Percentiles rank a stretch among this genome's conserved stretches.
Conservation (phyloP, 2,797 vertebrate genomes). For the Leuciscus waleckii region DNA sequence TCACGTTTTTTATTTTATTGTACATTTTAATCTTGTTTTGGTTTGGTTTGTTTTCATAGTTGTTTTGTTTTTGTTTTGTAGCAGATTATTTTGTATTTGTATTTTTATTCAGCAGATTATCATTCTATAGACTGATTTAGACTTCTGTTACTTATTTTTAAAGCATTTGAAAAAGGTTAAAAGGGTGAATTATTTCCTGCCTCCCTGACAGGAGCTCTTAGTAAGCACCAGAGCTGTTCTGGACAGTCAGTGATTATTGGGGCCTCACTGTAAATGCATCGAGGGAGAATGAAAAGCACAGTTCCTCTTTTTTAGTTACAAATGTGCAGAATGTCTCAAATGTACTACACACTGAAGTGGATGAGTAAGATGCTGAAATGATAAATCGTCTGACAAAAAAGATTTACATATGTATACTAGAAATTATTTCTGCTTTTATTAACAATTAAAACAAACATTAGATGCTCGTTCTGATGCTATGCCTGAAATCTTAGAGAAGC, state of each 20-base stretch:
- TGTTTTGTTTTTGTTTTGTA: background rate
- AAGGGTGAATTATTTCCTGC: background rate
- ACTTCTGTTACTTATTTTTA: slow-evolving; percentile 19
- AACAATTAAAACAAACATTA: background rate
- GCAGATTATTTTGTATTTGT: no score
- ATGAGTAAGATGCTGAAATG: background rate
- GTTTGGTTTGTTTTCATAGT: no score
- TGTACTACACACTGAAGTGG: background rate
- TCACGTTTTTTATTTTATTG: background rate
- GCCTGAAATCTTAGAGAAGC: background rate
- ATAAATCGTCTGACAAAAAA: no score
- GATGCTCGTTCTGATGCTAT: background rate
- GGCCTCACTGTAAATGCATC: background rate
- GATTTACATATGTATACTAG: background rate
- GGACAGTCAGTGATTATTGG: slow-evolving; percentile 21
- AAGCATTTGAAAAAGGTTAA: slow-evolving; percentile 18
- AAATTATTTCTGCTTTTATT: background rate
- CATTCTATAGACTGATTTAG: background rate
- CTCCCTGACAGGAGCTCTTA: background rate
- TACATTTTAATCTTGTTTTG: background rate
- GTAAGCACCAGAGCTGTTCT: slow-evolving; percentile 1
- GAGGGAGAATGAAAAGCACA: slow-evolving; percentile 3
- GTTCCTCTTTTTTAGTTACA: background rate
- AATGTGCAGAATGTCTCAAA: background rate
- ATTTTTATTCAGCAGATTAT: slow-evolving; percentile 12